A percentile compares a stretch with the other conserved stretches of the same genome.
phyloP scores from a whole-genome alignment of 2,888 invertebrate genomes.

The Chrysopilus asiliformis region DNA sequence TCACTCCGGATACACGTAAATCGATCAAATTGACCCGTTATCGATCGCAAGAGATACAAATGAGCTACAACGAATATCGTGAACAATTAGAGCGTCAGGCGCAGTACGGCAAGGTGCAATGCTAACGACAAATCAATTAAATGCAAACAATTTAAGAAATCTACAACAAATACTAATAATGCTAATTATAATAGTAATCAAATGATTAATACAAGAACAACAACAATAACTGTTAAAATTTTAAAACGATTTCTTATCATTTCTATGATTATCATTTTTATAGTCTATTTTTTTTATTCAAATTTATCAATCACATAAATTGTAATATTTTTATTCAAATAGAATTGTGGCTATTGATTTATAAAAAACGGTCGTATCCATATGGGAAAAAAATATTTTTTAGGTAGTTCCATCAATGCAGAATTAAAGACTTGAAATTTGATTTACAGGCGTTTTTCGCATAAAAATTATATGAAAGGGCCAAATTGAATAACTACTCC shows the following conservation, averaged over 20 bases:
- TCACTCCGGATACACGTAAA: conserved; percentile 76
- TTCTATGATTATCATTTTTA: background rate
- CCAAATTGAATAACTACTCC: too few species aligned
- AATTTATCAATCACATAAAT: too few species aligned
- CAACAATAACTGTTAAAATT: background rate
- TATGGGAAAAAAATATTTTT: too few species aligned
- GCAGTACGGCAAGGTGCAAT: conserved; percentile 33
- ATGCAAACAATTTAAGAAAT: too few species aligned
- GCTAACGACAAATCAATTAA: conserved; percentile 24
- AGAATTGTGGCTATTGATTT: too few species aligned
- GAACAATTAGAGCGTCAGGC: conserved; percentile 30
- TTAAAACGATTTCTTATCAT: background rate
- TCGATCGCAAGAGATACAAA: conserved; percentile 89
- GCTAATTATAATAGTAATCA: conserved; percentile 3
- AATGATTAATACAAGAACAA: background rate
- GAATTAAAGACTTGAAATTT: too few species aligned
- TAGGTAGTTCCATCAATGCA: too few species aligned
- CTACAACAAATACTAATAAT: too few species aligned
- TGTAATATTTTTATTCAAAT: too few species aligned
- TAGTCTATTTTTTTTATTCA: background rate
- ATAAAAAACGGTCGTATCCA: too few species aligned
- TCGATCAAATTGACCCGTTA: conserved; percentile 91
- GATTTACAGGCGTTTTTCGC: too few species aligned
- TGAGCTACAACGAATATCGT: conserved; percentile 70
- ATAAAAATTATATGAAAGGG: too few species aligned